Evolutionary conservation across 2,113 vertebrate species (phyloP).

Genomic region (Menidia beryllina): DNA sequence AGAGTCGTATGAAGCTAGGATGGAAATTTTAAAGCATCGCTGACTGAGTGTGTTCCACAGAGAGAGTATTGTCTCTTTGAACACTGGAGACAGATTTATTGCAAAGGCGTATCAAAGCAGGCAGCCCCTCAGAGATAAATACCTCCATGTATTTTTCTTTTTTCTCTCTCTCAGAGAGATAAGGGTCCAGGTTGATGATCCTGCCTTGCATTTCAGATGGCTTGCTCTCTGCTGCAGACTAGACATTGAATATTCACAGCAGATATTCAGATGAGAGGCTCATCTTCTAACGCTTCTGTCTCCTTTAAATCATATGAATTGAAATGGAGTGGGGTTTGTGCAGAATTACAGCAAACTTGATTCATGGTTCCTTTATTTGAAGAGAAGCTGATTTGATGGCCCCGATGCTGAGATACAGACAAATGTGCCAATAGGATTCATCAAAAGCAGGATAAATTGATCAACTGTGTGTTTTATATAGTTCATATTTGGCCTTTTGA

Average conservation of each 20-base stretch:
- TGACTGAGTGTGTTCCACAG: slow-evolving; percentile 50
- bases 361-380: background rate
- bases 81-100: slow-evolving; percentile 64
- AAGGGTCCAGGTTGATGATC: slow-evolving; percentile 38
- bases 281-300: background rate
- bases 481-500: too few relatives aligned
- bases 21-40: slow-evolving; percentile 42
- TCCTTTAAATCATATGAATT: slow-evolving; percentile 21
- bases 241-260: slow-evolving; percentile 25
- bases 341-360: slow-evolving; percentile 2
- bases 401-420: background rate
- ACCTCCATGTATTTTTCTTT: slow-evolving; percentile 43
- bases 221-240: slow-evolving; percentile 14
- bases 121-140: slow-evolving; percentile 63
- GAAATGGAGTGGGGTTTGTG: slow-evolving; percentile 2
- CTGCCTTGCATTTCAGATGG: slow-evolving; percentile 28
- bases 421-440: background rate
- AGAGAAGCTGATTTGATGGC: background rate
- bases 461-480: background rate
- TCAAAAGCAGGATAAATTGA: background rate
- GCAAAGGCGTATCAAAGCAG: slow-evolving; percentile 64
- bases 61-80: slow-evolving; percentile 64
- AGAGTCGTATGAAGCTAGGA: slow-evolving; percentile 41
- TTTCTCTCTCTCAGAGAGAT: slow-evolving; percentile 34
- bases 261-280: slow-evolving; percentile 6